phyloP scores from a whole-genome alignment of 2,797 vertebrate genomes.

The Hydrophis major region DNA sequence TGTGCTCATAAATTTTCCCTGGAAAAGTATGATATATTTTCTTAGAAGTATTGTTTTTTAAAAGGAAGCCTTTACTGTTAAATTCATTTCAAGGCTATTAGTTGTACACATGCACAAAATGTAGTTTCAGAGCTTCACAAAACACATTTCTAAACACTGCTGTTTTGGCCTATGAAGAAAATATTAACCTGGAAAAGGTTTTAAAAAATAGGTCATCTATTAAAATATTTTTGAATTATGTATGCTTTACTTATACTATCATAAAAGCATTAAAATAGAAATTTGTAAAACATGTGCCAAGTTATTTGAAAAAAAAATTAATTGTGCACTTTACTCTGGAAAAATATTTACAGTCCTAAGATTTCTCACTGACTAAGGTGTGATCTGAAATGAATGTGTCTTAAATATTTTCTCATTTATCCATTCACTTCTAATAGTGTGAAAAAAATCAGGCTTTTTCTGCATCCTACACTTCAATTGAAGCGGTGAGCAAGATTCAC shows the following conservation, averaged over 20 bases:
- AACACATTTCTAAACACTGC: constrained; percentile 8
- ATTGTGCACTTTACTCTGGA: not conserved
- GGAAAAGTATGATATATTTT: not conserved
- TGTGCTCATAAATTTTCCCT: not conserved
- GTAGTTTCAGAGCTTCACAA: not conserved
- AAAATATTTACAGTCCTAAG: not conserved
- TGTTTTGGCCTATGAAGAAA: not conserved
- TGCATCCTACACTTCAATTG: not conserved
- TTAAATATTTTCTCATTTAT: constrained; percentile 2
- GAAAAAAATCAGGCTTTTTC: constrained; percentile 24
- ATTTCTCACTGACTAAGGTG: not conserved
- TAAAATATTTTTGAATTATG: constrained; percentile 9
- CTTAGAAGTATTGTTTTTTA: not conserved
- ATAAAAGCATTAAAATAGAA: constrained; percentile 3
- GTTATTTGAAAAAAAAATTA: constrained; percentile 11
- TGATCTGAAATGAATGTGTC: constrained; percentile 8
- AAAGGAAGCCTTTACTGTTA: not conserved
- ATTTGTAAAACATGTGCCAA: not conserved
- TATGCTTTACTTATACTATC: not conserved
- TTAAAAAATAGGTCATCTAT: not conserved
- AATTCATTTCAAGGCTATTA: not conserved
- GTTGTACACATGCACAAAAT: constrained; percentile 12
- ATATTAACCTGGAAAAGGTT: constrained; percentile 19
- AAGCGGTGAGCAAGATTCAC: constrained; percentile 5
- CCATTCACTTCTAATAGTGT: not conserved